Evolutionary conservation across 2,797 vertebrate genomes (phyloP).

Genomic region (Clarias fuscus): DNA sequence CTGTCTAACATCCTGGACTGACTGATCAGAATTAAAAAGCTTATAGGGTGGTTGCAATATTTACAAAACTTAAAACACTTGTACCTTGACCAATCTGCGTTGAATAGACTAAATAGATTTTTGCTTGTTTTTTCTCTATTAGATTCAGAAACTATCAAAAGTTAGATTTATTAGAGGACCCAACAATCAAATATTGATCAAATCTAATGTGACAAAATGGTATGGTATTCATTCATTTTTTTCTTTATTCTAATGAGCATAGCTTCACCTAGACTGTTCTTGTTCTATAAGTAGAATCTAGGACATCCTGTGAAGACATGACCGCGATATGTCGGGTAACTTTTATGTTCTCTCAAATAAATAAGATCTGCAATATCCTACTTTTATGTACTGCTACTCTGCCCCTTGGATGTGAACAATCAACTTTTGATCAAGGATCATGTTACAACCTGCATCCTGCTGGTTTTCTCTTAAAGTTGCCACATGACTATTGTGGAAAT

Average conservation of each 20-base stretch:
- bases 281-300: conserved; percentile 51
- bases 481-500: not conserved
- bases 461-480: conserved; percentile 8
- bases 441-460: not conserved
- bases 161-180: not conserved
- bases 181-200: not conserved
- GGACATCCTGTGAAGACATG: conserved; percentile 51
- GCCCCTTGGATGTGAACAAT: not conserved
- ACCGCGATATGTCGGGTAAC: conserved; percentile 37
- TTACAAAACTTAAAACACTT: not conserved
- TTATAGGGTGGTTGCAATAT: too few species aligned
- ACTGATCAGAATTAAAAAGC: not conserved
- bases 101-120: not conserved
- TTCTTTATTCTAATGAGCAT: not conserved
- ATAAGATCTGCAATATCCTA: not conserved
- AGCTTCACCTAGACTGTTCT: conserved; percentile 33
- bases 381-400: not conserved
- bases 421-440: not conserved
- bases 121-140: not conserved
- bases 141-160: not conserved
- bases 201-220: not conserved
- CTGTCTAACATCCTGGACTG: not conserved
- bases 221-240: not conserved
- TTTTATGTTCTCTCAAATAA: conserved; percentile 32
- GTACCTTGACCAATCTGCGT: not conserved